Evolutionary conservation across 2,113 vertebrate genomes (phyloP).

Genomic region (Gymnarchus niloticus): DNA sequence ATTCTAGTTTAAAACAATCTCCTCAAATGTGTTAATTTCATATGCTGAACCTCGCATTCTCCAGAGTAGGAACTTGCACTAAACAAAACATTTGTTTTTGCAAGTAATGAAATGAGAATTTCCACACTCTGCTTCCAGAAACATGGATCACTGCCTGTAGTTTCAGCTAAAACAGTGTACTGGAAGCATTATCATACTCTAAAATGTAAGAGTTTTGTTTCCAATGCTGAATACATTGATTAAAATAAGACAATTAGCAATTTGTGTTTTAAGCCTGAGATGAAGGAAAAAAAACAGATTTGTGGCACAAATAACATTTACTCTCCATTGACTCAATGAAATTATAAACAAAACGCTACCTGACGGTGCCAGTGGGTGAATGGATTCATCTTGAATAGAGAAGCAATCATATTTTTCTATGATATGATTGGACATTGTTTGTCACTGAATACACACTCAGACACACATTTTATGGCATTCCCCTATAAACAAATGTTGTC

Average conservation of each 20-base stretch:
- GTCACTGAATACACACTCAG: background rate
- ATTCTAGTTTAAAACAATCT: background rate
- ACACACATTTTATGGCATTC: background rate
- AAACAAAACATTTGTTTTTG: background rate
- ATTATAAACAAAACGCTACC: background rate
- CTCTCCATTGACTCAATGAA: slow-evolving; percentile 8
- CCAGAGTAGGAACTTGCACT: background rate
- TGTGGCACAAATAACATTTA: background rate
- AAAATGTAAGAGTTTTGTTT: background rate
- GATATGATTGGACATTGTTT: background rate
- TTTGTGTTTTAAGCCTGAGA: background rate
- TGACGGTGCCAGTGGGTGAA: background rate
- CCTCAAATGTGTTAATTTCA: background rate
- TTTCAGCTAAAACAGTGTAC: background rate
- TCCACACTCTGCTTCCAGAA: background rate
- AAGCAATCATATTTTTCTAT: background rate
- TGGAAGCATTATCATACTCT: background rate
- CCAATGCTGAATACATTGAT: background rate
- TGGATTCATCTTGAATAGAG: background rate
- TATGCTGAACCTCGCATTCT: background rate
- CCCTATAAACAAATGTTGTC: background rate
- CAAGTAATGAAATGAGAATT: background rate
- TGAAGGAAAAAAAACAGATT: background rate
- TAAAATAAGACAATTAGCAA: background rate
- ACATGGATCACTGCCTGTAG: background rate